These are phyloP conservation scores for Arenaria interpres DNA, from an alignment of 2,113 vertebrate species.

Conservation along the genomic window DNA sequence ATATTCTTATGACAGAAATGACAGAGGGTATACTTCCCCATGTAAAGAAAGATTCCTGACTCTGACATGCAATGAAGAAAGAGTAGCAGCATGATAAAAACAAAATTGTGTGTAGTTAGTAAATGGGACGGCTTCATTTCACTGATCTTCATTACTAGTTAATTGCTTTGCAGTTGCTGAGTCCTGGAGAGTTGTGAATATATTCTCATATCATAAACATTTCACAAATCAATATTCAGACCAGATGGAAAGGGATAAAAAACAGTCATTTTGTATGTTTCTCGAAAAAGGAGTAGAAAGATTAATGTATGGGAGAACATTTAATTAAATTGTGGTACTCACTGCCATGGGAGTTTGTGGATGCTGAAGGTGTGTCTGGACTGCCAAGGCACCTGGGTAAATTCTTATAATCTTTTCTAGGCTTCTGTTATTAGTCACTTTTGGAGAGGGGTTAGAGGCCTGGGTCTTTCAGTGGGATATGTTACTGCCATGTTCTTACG, in stretches of 20 bases:
- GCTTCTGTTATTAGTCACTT: not conserved
- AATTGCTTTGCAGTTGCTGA: constrained; percentile 14
- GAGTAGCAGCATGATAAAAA: not conserved
- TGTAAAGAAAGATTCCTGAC: not conserved
- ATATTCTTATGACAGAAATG: not conserved
- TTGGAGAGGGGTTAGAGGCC: not conserved
- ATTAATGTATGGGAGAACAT: not conserved
- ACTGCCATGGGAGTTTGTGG: not conserved
- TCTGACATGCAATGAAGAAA: not conserved
- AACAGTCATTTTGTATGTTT: not conserved
- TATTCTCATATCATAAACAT: not conserved
- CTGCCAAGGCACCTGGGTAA: not conserved
- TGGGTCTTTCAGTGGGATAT: not conserved
- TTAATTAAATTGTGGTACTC: not conserved
- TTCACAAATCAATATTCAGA: not conserved
- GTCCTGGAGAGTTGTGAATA: not conserved
- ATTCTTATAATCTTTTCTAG: not conserved
- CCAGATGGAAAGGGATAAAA: not conserved
- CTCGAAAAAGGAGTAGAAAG: not conserved
- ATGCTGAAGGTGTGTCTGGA: not conserved
- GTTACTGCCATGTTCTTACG: not conserved
- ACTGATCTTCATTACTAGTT: constrained; percentile 34
- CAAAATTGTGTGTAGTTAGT: not conserved
- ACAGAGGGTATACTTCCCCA: not conserved
- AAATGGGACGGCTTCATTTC: not conserved